Conservation (phyloP, 1,140 invertebrate genomes). For the Ridgeia piscesae region DNA sequence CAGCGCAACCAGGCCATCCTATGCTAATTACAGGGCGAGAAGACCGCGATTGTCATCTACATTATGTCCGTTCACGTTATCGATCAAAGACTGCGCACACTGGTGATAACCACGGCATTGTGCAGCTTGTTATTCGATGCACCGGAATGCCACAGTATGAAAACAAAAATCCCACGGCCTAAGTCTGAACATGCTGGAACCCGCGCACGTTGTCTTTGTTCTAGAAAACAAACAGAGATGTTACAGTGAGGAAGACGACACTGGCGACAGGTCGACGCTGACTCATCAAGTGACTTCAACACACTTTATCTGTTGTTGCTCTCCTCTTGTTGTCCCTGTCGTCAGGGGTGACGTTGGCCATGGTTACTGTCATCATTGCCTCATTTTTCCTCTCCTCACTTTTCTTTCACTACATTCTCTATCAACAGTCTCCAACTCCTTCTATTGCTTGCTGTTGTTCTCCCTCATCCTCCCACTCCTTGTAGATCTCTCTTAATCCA, state of each 20-base stretch:
- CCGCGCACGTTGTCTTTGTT: neutral
- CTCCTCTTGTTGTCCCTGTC: too few relatives aligned
- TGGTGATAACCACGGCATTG: neutral
- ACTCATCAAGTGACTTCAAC: neutral
- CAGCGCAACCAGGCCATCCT: neutral
- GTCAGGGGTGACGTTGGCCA: too few relatives aligned
- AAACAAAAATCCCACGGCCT: neutral
- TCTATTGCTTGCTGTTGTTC: too few relatives aligned
- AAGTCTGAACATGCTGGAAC: neutral
- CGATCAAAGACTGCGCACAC: neutral
- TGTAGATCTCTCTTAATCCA: too few relatives aligned
- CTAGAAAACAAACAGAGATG: neutral
- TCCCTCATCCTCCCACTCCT: too few relatives aligned
- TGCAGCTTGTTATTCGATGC: neutral
- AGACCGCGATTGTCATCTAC: neutral
- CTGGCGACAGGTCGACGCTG: neutral
- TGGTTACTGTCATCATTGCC: too few relatives aligned
- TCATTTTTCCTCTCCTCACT: too few relatives aligned
- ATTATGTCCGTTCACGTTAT: neutral
- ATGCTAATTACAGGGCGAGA: neutral
- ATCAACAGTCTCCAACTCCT: too few relatives aligned
- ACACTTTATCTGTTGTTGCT: too few relatives aligned
- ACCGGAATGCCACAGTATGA: neutral
- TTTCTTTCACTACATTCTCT: too few relatives aligned
- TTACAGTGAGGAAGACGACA: neutral